These are phyloP conservation scores for Lampris incognitus DNA, from an alignment of 2,113 vertebrate genomes.

Conservation along the genomic window DNA sequence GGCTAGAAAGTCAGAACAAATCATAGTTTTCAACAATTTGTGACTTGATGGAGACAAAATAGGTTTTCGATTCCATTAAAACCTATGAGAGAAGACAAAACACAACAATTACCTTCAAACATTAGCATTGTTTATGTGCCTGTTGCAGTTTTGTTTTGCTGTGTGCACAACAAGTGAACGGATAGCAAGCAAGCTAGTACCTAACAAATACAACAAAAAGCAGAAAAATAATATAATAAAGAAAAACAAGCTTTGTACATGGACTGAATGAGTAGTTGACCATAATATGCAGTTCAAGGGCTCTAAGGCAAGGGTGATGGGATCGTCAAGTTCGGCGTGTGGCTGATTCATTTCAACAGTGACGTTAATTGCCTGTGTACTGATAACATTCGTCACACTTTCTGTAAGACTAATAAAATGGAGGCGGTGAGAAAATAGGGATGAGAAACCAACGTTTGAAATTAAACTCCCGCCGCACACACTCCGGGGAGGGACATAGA, in stretches of 20 bases:
- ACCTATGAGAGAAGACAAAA: background rate
- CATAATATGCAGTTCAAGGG: conserved; percentile 19
- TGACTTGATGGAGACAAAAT: background rate
- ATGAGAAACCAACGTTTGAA: conserved; percentile 42
- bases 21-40: background rate
- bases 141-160: too few relatives aligned
- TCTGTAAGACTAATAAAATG: conserved; percentile 32
- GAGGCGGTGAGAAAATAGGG: conserved; percentile 16
- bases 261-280: conserved; percentile 5
- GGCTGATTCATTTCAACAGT: conserved; percentile 24
- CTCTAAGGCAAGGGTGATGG: background rate
- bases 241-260: background rate
- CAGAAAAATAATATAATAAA: background rate
- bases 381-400: conserved; percentile 35
- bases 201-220: background rate
- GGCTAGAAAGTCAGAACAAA: conserved; percentile 16
- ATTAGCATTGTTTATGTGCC: too few relatives aligned
- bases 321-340: conserved; percentile 1
- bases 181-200: too few relatives aligned
- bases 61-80: background rate
- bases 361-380: conserved; percentile 7
- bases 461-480: conserved; percentile 45
- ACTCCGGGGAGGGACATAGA: conserved; percentile 53
- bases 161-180: too few relatives aligned
- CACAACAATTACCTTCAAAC: too few relatives aligned